Evolutionary conservation across 2,888 invertebrate genomes (phyloP), one percentile per base, ranked within the genome.

Genomic region (Stenoptilia bipunctidactyla): DNA sequence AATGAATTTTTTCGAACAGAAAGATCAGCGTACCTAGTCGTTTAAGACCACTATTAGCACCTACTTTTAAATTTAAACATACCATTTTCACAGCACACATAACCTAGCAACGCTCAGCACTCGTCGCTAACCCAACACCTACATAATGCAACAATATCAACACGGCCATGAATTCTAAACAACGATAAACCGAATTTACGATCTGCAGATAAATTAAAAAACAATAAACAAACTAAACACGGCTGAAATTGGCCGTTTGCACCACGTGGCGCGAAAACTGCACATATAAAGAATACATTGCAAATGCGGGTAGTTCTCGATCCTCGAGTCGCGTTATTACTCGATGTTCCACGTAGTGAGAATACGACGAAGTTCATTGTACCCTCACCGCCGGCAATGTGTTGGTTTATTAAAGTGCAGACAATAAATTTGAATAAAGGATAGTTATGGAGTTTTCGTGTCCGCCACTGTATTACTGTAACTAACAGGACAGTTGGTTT

Each of bases 381-480:
- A 55, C 71, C 50, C 66, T 51, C 45, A 48, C 53, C 35, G 39
- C 49, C 20, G 54, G 55, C 57, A 51, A 55, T 54, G 57, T 55
- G 58, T 58, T 58, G 56, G 59, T 58, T 59, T 68, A 72, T 69
- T 73, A 75, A 75, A 75, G 71, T 66, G 66, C 58, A 59, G 55
- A 71, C 67, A 62, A 74, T 80, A 82, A 79, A 79, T 80, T 76
- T 75, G 60, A 79, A 80, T 79, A 80, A 76, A 70, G 64, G 63
- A 71, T 77, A 74, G 77, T 77, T 76, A 72, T 73, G 73, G 66
- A 66, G 67, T 72, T 71, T 61, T 58, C 70, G 65, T 71, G 75
- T 71, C 65, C 62, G 61, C 63, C 55, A 53, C 52, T 60, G 66
- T 70, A 58, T 60, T 65, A 68, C 64, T 64, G 58, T 55, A 53